Evolutionary conservation across 2,888 invertebrate genomes (phyloP), one percentile per base, ranked within the genome.

Genomic region (Acleris laterana): DNA sequence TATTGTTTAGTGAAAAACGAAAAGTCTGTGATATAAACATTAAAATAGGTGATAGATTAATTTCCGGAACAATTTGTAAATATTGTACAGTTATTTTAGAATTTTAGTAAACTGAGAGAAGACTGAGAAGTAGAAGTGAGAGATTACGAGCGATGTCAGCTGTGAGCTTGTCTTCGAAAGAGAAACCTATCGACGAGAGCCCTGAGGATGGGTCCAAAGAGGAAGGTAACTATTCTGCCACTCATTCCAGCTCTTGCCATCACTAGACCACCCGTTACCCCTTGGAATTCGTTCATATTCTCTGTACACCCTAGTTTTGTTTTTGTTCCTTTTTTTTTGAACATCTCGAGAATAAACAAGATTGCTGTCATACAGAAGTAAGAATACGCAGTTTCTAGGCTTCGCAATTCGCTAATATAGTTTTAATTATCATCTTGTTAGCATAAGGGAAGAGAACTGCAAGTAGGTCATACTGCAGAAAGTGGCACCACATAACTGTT

Each of bases 21-120:
- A 93, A 93, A 93, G 93, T 94, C 94, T 94, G 94, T 94, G 94
- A 94, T 94, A 93, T 93, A 93, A 93, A 93, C 93, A 93, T 90
- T 92, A 92, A 86, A 79, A 60, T 93, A 92, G 89, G 85, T 88
- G 87, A 86, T 93, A 93, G 85, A 85, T 80, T 90, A 90, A 88
- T 90, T 90, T 90, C 87, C 87, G 89, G 86, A 89, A 89, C 83
- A 86, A 84, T 88, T 90, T 90, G 89, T 93, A 92, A 89, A 91
- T 91, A 93, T 85, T 91, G 88, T 90, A 89, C 82, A 87, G 86
- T 88, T 89, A 90, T 88, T 90, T 87, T 88, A 89, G 88, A 87
- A 85, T 87, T 90, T 87, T 91, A 90, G 85, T 85, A 86, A 89
- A 90, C 90, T 90, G 85, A 90, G 81, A 84, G 87, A 93, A 93